Percentiles rank a stretch among this genome's conserved stretches.
Evolutionary conservation across 2,797 vertebrate species (phyloP).

Genomic region (Falco naumanni): DNA sequence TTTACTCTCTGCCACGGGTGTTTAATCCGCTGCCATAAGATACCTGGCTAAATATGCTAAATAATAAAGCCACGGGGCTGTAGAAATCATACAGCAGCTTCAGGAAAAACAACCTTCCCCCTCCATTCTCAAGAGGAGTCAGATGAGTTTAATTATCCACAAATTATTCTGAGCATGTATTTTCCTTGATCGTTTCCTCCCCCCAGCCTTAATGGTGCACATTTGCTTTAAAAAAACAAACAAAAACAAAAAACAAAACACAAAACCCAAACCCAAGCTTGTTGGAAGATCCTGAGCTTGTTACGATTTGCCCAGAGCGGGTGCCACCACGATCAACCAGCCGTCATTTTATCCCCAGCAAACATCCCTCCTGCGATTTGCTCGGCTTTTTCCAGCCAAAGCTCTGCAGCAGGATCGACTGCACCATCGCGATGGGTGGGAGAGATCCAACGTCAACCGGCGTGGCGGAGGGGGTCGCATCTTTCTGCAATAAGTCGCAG

Average conservation of each 20-base stretch:
- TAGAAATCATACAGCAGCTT: neutral
- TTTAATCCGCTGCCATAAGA: neutral
- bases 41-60: neutral
- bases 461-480: accelerated
- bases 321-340: neutral
- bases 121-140: neutral
- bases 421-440: accelerated
- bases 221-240: neutral
- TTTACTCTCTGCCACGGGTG: neutral
- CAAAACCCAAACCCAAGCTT: neutral
- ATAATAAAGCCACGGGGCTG: neutral
- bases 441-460: accelerated
- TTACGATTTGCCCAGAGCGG: accelerated
- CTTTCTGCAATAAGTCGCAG: neutral
- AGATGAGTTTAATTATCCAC: neutral
- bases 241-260: neutral
- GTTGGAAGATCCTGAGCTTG: neutral
- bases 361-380: accelerated
- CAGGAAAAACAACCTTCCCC: neutral
- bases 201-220: accelerated
- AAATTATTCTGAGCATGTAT: neutral
- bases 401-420: accelerated
- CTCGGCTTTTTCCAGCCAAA: neutral
- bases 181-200: too few relatives aligned
- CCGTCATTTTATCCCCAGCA: neutral